Conservation (phyloP, 2,888 invertebrate genomes). For the Drosophila pseudotalamancana region DNA sequence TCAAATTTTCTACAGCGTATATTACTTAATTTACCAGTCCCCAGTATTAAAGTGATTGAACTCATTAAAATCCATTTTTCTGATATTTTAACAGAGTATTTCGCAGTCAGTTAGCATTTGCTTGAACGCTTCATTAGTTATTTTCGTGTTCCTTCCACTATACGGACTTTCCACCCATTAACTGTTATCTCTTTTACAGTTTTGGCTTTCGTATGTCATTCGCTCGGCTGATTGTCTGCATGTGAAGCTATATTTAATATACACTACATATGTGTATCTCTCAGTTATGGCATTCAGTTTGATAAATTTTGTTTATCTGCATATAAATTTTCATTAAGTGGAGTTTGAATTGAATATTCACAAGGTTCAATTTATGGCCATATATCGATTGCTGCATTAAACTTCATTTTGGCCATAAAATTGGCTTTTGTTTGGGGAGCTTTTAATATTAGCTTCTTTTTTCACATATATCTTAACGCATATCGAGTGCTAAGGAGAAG, state of each 20-base stretch:
- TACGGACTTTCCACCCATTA: constrained; percentile 52
- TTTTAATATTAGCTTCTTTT: constrained; percentile 10
- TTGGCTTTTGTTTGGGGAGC: constrained; percentile 21
- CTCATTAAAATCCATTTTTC: too few species aligned
- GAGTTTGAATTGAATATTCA: constrained; percentile 54
- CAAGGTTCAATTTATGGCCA: constrained; percentile 37
- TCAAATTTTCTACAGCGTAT: background rate
- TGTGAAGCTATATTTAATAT: constrained; percentile 31
- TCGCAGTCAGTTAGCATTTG: background rate
- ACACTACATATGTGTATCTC: background rate
- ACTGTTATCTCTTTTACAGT: constrained; percentile 45
- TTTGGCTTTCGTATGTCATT: constrained; percentile 11
- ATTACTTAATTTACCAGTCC: too few species aligned
- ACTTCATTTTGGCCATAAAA: constrained; percentile 24
- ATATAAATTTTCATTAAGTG: too few species aligned
- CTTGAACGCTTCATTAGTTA: background rate
- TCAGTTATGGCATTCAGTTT: background rate
- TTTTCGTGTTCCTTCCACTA: constrained; percentile 1
- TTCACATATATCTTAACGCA: constrained; percentile 12
- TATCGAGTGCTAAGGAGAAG: constrained; percentile 3
- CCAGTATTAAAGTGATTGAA: too few species aligned
- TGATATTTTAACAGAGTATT: background rate
- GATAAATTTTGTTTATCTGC: background rate
- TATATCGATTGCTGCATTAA: constrained; percentile 36
- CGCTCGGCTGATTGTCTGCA: constrained; percentile 17